These are phyloP conservation scores for Diplolepis rosae DNA, from an alignment of 2,888 invertebrate species.

Conservation along the genomic window DNA sequence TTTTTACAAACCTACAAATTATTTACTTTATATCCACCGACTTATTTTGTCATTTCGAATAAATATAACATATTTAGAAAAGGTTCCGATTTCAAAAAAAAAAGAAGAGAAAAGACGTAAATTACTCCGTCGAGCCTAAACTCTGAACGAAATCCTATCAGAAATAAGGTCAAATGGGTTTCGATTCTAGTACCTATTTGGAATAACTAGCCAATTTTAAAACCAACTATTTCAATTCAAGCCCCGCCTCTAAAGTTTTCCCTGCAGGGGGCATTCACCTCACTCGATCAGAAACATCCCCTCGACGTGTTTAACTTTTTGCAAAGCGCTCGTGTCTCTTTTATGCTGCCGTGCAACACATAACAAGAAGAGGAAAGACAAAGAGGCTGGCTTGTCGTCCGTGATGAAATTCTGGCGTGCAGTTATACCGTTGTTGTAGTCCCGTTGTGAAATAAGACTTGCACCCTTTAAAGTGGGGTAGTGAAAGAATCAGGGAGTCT, in stretches of 20 bases:
- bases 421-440: not conserved
- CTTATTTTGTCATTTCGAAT: too few species aligned
- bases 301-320: not conserved
- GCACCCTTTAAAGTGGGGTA: not conserved
- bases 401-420: not conserved
- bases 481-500: not conserved
- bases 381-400: not conserved
- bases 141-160: too few species aligned
- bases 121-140: too few species aligned
- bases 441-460: not conserved
- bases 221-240: not conserved
- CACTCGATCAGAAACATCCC: not conserved
- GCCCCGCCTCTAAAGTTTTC: not conserved
- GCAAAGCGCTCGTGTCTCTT: not conserved
- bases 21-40: too few species aligned
- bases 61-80: too few species aligned
- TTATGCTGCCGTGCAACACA: not conserved
- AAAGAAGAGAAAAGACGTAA: too few species aligned
- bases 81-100: too few species aligned
- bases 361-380: not conserved
- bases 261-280: not conserved
- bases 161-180: too few species aligned
- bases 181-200: too few species aligned
- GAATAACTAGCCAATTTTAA: not conserved
- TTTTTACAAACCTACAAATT: too few species aligned